Evolutionary conservation across 1,140 invertebrate genomes (phyloP).

Genomic region (Eumeta japonica): DNA sequence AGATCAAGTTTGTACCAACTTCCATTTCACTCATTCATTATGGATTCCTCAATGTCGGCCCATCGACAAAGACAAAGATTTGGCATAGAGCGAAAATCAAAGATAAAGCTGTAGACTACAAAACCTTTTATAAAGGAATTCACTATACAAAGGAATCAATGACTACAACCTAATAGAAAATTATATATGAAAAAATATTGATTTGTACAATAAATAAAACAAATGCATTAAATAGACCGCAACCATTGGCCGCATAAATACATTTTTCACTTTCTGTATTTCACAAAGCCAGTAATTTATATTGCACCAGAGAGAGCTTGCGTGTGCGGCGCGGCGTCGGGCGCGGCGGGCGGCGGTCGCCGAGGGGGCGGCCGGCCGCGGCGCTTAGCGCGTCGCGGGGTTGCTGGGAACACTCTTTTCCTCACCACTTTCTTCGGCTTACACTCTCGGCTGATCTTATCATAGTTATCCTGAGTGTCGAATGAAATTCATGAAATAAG

Average conservation of each 20-base stretch:
- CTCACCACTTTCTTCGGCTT: slow-evolving; percentile 77
- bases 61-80: slow-evolving; percentile 8
- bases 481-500: slow-evolving; percentile 4
- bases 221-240: no score
- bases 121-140: no score
- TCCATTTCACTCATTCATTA: slow-evolving; percentile 2
- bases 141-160: no score
- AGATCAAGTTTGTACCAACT: slow-evolving; percentile 6
- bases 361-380: slow-evolving; percentile 37
- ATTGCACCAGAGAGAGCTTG: slow-evolving; percentile 28
- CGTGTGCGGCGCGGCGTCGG: slow-evolving; percentile 8
- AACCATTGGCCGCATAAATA: no score
- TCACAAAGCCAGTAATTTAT: no score
- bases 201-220: no score
- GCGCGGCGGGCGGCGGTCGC: slow-evolving; percentile 15
- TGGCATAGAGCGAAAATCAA: slow-evolving; percentile 1
- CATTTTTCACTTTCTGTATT: no score
- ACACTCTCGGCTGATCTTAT: slow-evolving; percentile 67
- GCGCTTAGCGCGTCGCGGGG: slow-evolving; percentile 73
- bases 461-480: slow-evolving; percentile 73
- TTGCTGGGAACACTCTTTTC: slow-evolving; percentile 72
- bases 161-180: no score
- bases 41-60: slow-evolving; percentile 6
- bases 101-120: slow-evolving; percentile 7
- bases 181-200: no score